Evolutionary conservation across 2,888 invertebrate species (phyloP).

Genomic region (Cryptocephalus primarius): DNA sequence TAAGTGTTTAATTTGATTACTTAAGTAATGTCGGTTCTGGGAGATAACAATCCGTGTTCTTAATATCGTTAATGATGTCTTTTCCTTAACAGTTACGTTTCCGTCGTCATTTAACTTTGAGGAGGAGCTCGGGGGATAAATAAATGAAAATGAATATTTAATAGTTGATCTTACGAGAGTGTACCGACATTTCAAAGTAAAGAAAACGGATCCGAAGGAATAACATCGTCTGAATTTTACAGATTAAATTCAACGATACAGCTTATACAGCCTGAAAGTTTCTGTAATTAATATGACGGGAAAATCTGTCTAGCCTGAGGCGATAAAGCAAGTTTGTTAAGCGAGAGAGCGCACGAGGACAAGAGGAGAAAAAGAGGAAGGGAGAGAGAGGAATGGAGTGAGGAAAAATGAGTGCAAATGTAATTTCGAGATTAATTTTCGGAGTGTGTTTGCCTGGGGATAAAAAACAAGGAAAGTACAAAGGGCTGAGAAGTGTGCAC

Average conservation of each 20-base stretch:
- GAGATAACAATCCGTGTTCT: too few relatives aligned
- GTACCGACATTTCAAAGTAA: not conserved
- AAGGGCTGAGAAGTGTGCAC: slow-evolving; percentile 13
- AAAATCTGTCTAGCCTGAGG: slow-evolving; percentile 24
- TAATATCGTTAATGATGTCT: too few relatives aligned
- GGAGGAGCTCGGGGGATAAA: too few relatives aligned
- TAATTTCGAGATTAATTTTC: slow-evolving; percentile 48
- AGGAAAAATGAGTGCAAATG: slow-evolving; percentile 45
- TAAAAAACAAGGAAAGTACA: slow-evolving; percentile 17
- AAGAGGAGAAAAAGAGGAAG: not conserved
- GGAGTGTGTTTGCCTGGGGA: slow-evolving; percentile 23
- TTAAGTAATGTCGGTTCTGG: too few relatives aligned
- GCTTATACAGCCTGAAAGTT: slow-evolving; percentile 14
- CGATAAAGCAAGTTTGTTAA: slow-evolving; percentile 23
- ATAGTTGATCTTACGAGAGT: too few relatives aligned
- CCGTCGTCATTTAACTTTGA: too few relatives aligned
- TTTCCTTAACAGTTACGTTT: too few relatives aligned
- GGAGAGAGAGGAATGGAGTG: slow-evolving; percentile 27
- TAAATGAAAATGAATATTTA: too few relatives aligned
- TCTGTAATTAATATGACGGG: slow-evolving; percentile 27
- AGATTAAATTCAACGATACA: slow-evolving; percentile 7
- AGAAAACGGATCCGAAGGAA: slow-evolving; percentile 3
- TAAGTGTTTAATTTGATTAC: too few relatives aligned
- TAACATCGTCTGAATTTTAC: slow-evolving; percentile 5
- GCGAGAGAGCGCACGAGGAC: slow-evolving; percentile 19